A percentile compares a stretch with the other conserved stretches of the same genome.
Evolutionary conservation across 2,888 invertebrate species (phyloP).

Genomic region (Spatulosminthurus flaviceps): DNA sequence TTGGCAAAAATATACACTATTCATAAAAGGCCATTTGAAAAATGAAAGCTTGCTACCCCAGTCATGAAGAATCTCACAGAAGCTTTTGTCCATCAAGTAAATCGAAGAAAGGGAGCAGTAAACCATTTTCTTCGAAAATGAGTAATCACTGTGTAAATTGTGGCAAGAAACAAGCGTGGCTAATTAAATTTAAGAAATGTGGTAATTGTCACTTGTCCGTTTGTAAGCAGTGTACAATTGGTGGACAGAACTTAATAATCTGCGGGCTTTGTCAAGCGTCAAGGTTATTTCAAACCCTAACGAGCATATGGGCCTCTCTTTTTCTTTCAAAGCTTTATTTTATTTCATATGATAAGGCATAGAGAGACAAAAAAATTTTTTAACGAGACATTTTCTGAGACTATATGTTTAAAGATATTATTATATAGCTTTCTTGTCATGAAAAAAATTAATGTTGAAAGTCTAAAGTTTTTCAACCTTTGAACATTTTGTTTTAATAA

Average conservation of each 20-base stretch:
- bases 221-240: slow-evolving; percentile 45
- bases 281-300: slow-evolving; percentile 37
- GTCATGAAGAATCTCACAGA: not conserved
- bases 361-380: not conserved
- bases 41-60: slow-evolving; percentile 35
- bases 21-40: not conserved
- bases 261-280: slow-evolving; percentile 46
- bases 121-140: slow-evolving; percentile 14
- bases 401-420: too few relatives aligned
- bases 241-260: slow-evolving; percentile 45
- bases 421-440: too few relatives aligned
- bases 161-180: slow-evolving; percentile 46
- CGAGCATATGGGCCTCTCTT: slow-evolving; percentile 7
- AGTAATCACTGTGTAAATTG: slow-evolving; percentile 41
- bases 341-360: not conserved
- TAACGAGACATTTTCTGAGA: too few relatives aligned
- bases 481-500: not conserved
- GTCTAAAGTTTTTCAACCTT: not conserved
- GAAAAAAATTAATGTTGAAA: not conserved
- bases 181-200: slow-evolving; percentile 46
- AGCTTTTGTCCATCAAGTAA: slow-evolving; percentile 5
- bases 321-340: slow-evolving; percentile 4
- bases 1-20: not conserved
- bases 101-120: slow-evolving; percentile 22
- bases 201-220: slow-evolving; percentile 43